Conservation (phyloP, 2,797 vertebrate species). For the Gymnocypris eckloni region DNA sequence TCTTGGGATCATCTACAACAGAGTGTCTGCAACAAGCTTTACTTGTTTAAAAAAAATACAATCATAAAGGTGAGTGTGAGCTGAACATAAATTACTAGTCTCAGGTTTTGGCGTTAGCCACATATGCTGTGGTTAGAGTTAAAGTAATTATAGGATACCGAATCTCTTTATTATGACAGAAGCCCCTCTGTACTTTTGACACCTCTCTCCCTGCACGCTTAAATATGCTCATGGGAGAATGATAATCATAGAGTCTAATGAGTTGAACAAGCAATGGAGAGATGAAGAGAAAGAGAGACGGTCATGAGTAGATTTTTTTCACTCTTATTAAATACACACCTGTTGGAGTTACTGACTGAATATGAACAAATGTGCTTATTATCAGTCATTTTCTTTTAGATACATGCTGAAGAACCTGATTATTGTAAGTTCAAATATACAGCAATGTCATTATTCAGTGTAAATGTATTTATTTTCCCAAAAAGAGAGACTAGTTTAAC, state of each 20-base stretch:
- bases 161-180: conserved; percentile 17
- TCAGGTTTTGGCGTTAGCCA: not conserved
- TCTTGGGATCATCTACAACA: conserved; percentile 92
- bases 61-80: conserved; percentile 28
- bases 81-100: not conserved
- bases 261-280: not conserved
- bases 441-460: not conserved
- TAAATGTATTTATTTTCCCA: not conserved
- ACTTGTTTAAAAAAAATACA: conserved; percentile 53
- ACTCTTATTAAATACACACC: not conserved
- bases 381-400: not conserved
- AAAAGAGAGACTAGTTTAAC: not conserved
- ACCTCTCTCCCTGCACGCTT: not conserved
- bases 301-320: not conserved
- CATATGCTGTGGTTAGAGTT: not conserved
- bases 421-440: not conserved
- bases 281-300: not conserved
- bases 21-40: conserved; percentile 85
- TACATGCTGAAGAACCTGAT: not conserved
- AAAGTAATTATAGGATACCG: not conserved
- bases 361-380: conserved; percentile 1
- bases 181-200: not conserved
- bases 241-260: conserved; percentile 7
- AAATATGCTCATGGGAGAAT: conserved; percentile 4
- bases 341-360: not conserved